phyloP scores from a whole-genome alignment of 2,797 vertebrate genomes.

The Bothrops alternatus region DNA sequence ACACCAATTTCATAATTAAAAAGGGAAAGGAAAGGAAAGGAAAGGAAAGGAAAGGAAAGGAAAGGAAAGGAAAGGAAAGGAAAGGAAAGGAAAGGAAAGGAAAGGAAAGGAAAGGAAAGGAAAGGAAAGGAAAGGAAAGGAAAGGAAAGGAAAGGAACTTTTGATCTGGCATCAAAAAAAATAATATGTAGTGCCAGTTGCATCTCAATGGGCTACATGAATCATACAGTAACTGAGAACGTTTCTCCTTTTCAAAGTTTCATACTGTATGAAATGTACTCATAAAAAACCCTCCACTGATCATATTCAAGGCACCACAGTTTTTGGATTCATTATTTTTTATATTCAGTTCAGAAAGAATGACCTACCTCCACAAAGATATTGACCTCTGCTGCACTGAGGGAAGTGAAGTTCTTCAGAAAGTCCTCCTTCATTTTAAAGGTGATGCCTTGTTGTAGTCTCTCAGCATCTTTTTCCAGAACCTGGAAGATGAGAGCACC shows the following conservation, averaged over 20 bases:
- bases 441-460: constrained; percentile 55
- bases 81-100: no score
- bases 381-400: constrained; percentile 58
- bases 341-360: no score
- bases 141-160: not conserved
- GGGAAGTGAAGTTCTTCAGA: constrained; percentile 57
- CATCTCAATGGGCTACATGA: no score
- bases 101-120: not conserved
- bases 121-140: not conserved
- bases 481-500: constrained; percentile 64
- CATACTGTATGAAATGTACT: no score
- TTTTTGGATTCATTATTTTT: not conserved
- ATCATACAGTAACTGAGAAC: no score
- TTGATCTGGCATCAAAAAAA: no score
- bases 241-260: no score
- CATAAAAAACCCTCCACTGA: not conserved
- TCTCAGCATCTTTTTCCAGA: constrained; percentile 55
- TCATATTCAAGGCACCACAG: not conserved
- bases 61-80: no score
- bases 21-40: not conserved
- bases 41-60: not conserved
- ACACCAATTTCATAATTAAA: not conserved
- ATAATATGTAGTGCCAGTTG: no score
- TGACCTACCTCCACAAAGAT: constrained; percentile 65
- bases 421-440: constrained; percentile 60